Percentiles rank a stretch among this genome's conserved stretches.
phyloP scores from a whole-genome alignment of 2,113 vertebrate species.

The Rostratula benghalensis region DNA sequence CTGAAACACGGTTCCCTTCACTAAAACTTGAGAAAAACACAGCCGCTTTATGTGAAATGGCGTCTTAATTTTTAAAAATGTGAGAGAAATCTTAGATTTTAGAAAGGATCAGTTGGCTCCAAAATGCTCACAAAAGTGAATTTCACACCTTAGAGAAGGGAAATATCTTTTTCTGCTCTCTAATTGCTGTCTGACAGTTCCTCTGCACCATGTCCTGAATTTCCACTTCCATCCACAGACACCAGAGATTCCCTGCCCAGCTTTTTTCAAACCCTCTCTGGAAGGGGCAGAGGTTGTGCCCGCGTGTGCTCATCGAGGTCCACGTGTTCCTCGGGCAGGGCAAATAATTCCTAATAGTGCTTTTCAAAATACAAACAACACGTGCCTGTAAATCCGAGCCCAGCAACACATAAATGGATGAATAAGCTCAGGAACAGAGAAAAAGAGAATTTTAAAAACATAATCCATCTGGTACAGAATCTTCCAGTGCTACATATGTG shows the following conservation, averaged over 20 bases:
- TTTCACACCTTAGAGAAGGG: constrained; percentile 4
- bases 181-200: background rate
- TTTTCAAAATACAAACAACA: background rate
- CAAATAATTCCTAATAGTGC: background rate
- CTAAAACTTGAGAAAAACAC: background rate
- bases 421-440: background rate
- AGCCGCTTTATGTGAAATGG: background rate
- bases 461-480: background rate
- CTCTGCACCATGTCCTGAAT: background rate
- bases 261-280: background rate
- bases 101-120: background rate
- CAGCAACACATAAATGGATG: background rate
- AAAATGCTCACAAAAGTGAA: background rate
- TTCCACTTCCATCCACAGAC: background rate
- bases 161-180: background rate
- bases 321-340: background rate
- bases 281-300: background rate
- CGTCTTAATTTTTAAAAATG: background rate
- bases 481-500: background rate
- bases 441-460: rapidly evolving
- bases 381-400: background rate
- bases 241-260: background rate
- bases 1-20: background rate
- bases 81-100: background rate
- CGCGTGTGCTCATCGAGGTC: rapidly evolving